Base-by-base conservation (phyloP, 2,888 invertebrate genomes). In the Mesoligia furuncula region DNA sequence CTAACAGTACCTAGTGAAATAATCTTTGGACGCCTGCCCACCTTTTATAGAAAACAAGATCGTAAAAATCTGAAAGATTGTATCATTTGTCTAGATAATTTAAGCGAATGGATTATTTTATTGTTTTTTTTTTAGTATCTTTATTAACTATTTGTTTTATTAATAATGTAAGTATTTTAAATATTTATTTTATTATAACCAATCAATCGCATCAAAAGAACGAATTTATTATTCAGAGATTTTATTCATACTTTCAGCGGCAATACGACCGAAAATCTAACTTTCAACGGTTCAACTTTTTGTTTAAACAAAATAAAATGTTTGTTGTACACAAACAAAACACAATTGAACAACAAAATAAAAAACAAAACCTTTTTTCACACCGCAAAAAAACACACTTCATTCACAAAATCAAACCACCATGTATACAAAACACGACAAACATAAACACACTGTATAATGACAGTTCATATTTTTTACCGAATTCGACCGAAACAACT, bases 401-500 rank as follows among this genome's bases (percentile, higher is more conserved):
- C 57, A 54, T 68, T 65, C 73, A 64, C 48, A 48, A 73, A 77
- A 73, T 57, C n/a, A 75, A 68, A 51, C 5, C 83, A 83, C 73
- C 73, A 70, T 83, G 77, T 87, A 79, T 81, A 81, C 69, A 45
- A 59, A 81, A 78, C 73, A 68, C 42, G 36, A 69, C 13, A 67
- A 76, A 75, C 20, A 42, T 54, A 77, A 79, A 80, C 79, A 84
- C 79, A 73, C 83, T 71, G 59, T 83, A 84, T 70, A 64, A 61
- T 48, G 24, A 36, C n/a, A 15, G n/a, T 78, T 75, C 76, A 68
- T 75, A 73, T 71, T 79, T 77, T 75, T 79, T 78, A 59, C 69
- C 75, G 78, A 85, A 87, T 87, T 51, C 68, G 66, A 71, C 78
- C 65, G 80, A 83, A 87, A 88, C 90, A 88, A 88, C 91, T 85